Evolutionary conservation across 2,113 vertebrate genomes (phyloP).

Genomic region (Tauraco erythrolophus): DNA sequence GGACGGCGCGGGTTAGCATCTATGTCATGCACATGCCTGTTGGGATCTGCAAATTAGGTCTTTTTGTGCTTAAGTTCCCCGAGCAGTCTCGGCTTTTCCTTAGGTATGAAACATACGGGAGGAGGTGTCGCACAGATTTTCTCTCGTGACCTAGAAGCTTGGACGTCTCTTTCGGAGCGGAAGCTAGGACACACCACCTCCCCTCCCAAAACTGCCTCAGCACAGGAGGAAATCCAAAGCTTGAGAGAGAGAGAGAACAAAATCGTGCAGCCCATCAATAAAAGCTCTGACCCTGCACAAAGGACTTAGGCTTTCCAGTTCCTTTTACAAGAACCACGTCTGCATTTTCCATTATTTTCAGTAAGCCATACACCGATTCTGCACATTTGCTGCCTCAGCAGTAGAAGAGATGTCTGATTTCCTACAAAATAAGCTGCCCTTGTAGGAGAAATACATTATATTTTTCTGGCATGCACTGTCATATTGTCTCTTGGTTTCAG

Average conservation of each 20-base stretch:
- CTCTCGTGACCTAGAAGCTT: not conserved
- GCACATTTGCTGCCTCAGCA: not conserved
- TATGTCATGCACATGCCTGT: not conserved
- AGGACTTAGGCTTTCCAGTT: not conserved
- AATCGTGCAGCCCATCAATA: not conserved
- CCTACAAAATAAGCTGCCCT: not conserved
- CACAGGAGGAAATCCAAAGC: not conserved
- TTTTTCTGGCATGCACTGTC: not conserved
- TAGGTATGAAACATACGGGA: not conserved
- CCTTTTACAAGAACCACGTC: not conserved
- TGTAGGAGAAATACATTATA: not conserved
- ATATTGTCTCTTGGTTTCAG: not conserved
- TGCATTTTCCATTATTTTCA: not conserved
- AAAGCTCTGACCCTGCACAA: not conserved
- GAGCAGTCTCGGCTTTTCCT: not conserved
- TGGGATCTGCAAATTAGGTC: conserved; percentile 62
- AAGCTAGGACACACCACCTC: not conserved
- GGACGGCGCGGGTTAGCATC: conserved; percentile 24
- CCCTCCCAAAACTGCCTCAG: not conserved
- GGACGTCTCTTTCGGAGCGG: not conserved
- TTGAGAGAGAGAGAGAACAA: not conserved
- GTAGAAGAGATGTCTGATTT: not conserved
- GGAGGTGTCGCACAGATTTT: not conserved
- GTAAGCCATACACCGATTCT: not conserved
- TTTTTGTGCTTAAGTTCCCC: not conserved